Conservation (phyloP, 2,888 invertebrate species). For the Mesodorylaimus sp. region DNA sequence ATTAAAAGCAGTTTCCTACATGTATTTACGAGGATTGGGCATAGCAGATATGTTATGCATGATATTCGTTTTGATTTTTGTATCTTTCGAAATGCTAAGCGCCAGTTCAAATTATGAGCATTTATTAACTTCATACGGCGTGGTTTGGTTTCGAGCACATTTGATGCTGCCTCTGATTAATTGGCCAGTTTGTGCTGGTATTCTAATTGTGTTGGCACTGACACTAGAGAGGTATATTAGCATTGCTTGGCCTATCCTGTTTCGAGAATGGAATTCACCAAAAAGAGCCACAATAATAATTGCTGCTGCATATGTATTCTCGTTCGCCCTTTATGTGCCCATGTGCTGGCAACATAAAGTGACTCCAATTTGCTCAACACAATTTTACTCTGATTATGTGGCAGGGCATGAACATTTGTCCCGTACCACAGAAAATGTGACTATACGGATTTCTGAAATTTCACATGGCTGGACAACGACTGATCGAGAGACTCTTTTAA, state of each 20-base stretch:
- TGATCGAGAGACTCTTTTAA: no score
- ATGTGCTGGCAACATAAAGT: conserved; percentile 9
- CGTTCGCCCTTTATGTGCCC: conserved; percentile 24
- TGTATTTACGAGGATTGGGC: conserved; percentile 18
- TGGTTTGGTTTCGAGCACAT: conserved; percentile 15
- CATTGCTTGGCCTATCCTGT: conserved; percentile 4
- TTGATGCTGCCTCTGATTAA: conserved; percentile 28
- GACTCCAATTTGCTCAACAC: no score
- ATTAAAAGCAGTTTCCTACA: conserved; percentile 16
- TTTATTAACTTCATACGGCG: neutral
- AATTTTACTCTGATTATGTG: no score
- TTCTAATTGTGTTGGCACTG: conserved; percentile 25
- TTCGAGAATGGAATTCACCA: conserved; percentile 23
- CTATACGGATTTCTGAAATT: no score
- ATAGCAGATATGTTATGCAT: conserved; percentile 28
- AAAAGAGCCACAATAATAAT: conserved; percentile 21
- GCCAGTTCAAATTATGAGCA: no score
- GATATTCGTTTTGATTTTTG: conserved; percentile 26
- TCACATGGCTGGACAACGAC: no score
- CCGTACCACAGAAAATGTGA: no score
- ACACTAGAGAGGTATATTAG: conserved; percentile 12
- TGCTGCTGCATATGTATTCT: conserved; percentile 21
- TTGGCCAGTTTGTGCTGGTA: conserved; percentile 17
- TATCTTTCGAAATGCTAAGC: conserved; percentile 20
- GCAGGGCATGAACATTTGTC: no score